Percentiles rank a stretch among this genome's conserved stretches.
Evolutionary conservation across 2,113 vertebrate species (phyloP).

Genomic region (Percina caprodes): DNA sequence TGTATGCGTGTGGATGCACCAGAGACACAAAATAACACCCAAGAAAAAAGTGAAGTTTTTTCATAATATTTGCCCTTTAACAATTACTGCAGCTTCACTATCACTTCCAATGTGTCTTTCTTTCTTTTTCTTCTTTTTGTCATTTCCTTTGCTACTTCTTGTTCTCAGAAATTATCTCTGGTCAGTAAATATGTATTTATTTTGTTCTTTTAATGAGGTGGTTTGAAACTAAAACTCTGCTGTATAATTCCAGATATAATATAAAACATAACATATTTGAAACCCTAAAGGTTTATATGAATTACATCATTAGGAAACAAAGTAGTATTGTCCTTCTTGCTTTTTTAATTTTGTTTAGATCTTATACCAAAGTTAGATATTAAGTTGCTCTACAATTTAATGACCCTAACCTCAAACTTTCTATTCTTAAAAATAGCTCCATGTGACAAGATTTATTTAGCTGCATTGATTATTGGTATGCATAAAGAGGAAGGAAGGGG

Average conservation of each 20-base stretch:
- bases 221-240: slow-evolving; percentile 1
- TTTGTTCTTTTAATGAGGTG: background rate
- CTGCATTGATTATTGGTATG: slow-evolving; percentile 4
- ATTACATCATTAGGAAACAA: background rate
- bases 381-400: background rate
- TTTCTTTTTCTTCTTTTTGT: background rate
- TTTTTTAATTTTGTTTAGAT: background rate
- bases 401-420: background rate
- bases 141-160: background rate
- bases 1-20: no score
- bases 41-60: no score
- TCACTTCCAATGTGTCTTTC: background rate
- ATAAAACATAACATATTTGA: background rate
- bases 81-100: background rate
- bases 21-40: no score
- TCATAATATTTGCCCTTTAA: background rate
- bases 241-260: background rate
- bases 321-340: background rate
- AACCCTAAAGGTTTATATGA: background rate
- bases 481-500: background rate
- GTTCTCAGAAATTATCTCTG: background rate
- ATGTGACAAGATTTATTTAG: background rate
- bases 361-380: background rate
- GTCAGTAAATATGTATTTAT: background rate
- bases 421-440: background rate